Evolutionary conservation across 64 coral and sea anemone species (phyloP), one percentile per base, ranked within the genome.

Genomic region (Dendronephthya gigantea): DNA sequence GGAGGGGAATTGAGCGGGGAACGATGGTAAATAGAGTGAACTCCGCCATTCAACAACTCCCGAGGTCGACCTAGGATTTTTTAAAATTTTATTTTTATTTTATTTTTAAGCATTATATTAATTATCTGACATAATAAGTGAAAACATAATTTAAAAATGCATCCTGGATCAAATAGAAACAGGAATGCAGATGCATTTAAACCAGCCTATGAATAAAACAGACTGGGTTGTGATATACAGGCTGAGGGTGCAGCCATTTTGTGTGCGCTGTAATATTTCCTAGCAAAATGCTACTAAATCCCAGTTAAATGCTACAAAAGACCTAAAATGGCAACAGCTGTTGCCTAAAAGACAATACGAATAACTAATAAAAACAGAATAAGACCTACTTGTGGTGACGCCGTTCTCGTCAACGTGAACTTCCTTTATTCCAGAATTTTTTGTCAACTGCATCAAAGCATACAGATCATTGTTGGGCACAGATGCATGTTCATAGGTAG

Each of bases 1-100:
- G 55, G 55, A 62, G 55, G 55, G 25, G 55, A 62, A 23, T 62
- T 62, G 19, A 62, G 55, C 19, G 55, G 55, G 19, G 55, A 62
- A 62, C 25, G 55, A 62, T 62, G 25, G 25, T 23, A 19, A 1
- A 62, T 62, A 1, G 55, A 23, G 55, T 62, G 55, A 4, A 79
- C 72, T 36, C 36, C 72, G 36, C 72, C 72, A 79, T 79, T 79
- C 25, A 79, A 17, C 72, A 79, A 79, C 72, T 79, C 72, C 9
- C 36, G 72, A 79, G 30, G 72, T 8, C 36, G 72, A 79, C 72
- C 72, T 79, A 30, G 14, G 2, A 66, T 79, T 79, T 79, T 79
- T 16, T 4, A 79, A 36, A 79, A 79, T 79, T 62, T 22, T 62
- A 62, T 19, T 62, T 62, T 62, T 45, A 45, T 45, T 45, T 4